phyloP scores from a whole-genome alignment of 2,888 invertebrate species.

The Aleiodes leptofemur region DNA sequence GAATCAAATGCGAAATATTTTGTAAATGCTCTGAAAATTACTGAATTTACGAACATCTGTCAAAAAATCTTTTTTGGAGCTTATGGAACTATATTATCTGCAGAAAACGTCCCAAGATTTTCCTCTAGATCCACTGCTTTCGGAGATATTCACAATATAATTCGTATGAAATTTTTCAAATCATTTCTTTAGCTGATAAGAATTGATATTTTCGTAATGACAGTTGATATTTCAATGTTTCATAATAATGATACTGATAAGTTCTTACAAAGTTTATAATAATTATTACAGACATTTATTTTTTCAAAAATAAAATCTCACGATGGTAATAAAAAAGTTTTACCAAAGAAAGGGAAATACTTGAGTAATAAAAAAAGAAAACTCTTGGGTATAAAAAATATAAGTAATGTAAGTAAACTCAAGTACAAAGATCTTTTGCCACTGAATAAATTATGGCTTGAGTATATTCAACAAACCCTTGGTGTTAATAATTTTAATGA shows the following conservation, averaged over 20 bases:
- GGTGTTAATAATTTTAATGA: slow-evolving; percentile 70
- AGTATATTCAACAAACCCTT: slow-evolving; percentile 83
- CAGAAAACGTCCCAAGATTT: no score
- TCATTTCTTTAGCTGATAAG: background rate
- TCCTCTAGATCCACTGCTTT: background rate
- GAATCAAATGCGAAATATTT: no score
- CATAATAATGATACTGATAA: slow-evolving; percentile 17
- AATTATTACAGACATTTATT: slow-evolving; percentile 69
- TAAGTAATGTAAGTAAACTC: slow-evolving; percentile 79
- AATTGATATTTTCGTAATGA: background rate
- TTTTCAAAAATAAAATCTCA: slow-evolving; percentile 71
- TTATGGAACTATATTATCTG: no score
- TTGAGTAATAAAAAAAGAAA: slow-evolving; percentile 80
- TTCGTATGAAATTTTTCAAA: no score
- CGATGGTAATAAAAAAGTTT: slow-evolving; percentile 73
- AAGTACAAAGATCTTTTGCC: slow-evolving; percentile 81
- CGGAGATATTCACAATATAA: background rate
- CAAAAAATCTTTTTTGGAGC: no score
- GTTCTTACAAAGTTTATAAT: slow-evolving; percentile 3
- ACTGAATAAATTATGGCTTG: slow-evolving; percentile 83
- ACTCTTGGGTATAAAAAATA: slow-evolving; percentile 79
- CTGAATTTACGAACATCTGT: background rate
- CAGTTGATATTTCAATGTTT: slow-evolving; percentile 20
- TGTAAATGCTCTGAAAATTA: background rate
- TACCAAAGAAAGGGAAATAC: slow-evolving; percentile 75